A percentile compares a stretch with the other conserved stretches of the same genome.
phyloP scores from a whole-genome alignment of 2,113 vertebrate species.

The Procapra przewalskii region DNA sequence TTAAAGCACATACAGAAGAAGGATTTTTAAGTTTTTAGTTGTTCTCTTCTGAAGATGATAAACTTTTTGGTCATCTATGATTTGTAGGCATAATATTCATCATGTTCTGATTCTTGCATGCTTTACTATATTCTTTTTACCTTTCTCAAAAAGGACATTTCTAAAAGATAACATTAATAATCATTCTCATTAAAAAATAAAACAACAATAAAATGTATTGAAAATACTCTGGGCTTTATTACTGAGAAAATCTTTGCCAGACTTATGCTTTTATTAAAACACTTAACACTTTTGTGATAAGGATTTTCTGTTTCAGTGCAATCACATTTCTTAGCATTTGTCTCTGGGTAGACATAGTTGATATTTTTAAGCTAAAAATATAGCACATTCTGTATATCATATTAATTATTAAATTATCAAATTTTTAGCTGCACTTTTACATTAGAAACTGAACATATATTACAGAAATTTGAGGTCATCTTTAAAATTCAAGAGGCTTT shows the following conservation, averaged over 20 bases:
- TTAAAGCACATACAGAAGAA: not conserved
- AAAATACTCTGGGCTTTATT: constrained; percentile 30
- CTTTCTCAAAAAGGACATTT: not conserved
- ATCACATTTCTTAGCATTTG: constrained; percentile 30
- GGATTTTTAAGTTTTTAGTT: not conserved
- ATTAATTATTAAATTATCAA: constrained; percentile 64
- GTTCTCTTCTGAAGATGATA: not conserved
- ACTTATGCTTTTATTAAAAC: constrained; percentile 3
- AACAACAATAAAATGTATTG: not conserved
- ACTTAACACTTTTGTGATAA: not conserved
- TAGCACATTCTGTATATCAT: not conserved
- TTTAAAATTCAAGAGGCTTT: constrained; percentile 80
- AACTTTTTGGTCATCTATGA: not conserved
- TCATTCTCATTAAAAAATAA: not conserved
- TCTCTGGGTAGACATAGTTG: not conserved
- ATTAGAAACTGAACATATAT: constrained; percentile 66
- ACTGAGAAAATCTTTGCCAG: constrained; percentile 11
- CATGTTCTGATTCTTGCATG: not conserved
- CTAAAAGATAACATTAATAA: not conserved
- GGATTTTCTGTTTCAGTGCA: not conserved
- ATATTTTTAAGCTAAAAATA: constrained; percentile 52
- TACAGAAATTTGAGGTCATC: constrained; percentile 73
- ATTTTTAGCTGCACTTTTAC: constrained; percentile 63
- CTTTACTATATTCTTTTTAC: not conserved
- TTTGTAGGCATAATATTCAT: not conserved